Evolutionary conservation across 2,888 invertebrate species (phyloP).

Genomic region (Trachelus stipa): DNA sequence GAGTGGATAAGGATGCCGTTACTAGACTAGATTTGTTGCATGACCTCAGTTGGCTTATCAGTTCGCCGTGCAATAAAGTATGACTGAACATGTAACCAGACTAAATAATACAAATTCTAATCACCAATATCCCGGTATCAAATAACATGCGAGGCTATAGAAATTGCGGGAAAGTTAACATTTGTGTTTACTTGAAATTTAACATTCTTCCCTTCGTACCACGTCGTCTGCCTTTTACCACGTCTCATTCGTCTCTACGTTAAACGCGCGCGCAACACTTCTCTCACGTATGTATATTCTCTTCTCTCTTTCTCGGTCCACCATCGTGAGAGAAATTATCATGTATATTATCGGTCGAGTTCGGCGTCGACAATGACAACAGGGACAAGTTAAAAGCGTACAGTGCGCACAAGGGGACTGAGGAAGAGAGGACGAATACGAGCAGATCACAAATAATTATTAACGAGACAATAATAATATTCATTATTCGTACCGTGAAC

Average conservation of each 20-base stretch:
- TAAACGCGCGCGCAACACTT: neutral
- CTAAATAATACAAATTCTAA: neutral
- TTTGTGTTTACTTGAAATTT: neutral
- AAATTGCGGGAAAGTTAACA: neutral
- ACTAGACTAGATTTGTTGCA: neutral
- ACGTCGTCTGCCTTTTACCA: neutral
- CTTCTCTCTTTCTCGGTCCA: neutral
- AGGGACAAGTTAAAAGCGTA: neutral
- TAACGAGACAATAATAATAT: neutral
- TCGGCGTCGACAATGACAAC: neutral
- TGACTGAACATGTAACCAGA: neutral
- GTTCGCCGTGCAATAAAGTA: neutral
- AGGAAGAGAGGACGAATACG: neutral
- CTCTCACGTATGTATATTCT: neutral
- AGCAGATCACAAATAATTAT: neutral
- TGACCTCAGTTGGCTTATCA: neutral
- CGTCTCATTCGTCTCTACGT: neutral
- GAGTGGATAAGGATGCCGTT: neutral
- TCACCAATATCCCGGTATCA: neutral
- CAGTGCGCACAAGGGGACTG: neutral
- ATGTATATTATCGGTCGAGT: neutral
- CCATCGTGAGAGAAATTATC: neutral
- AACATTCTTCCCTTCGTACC: neutral
- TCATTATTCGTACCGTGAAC: neutral
- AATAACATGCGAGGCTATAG: neutral